Evolutionary conservation across 2,888 invertebrate species (phyloP), one percentile per base, ranked within the genome.

Genomic region (Panzeria rudis): DNA sequence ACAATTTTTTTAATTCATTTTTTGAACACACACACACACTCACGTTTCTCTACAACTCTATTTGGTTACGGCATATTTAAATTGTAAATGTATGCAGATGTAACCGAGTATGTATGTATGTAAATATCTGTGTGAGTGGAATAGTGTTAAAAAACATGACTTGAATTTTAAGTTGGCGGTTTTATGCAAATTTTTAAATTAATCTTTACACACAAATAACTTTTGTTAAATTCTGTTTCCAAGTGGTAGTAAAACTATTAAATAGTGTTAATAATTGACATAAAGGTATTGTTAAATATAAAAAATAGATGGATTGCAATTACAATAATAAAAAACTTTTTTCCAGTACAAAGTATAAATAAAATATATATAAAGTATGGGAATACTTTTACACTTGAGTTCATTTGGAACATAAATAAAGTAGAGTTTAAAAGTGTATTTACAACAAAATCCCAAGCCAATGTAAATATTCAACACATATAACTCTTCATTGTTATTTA

Each of bases 111-210:
- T 23, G 13, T 35, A 35, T 35, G 8, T 23, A 38, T 17, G 25
- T 9, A 32, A 7, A 32, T 59, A n/a, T 9, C 4, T 23, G 44
- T 17, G 23, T 32, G 9, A 6, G 8, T 77, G n/a, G 29, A 79
- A 71, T 61, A 50, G 32, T 47, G 66, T 66, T 66, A 75, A 75
- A 52, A 81, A 44, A 62, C 61, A 75, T 62, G 59, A 81, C 75
- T 54, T 59, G 52, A 35, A 62, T 56, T 76, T 52, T 35, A 69
- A 80, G 59, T 73, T 59, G 62, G 69, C 13, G 62, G 62, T 69
- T 82, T 68, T 44, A 62, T 82, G 69, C 41, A 61, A 61, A 41
- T 75, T 69, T 81, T 52, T 32, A 41, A 75, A 59, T 75, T 75
- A 61, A 52, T 62, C 41, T 61, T 64, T 56, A 17, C 9, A 66